Evolutionary conservation across 1,140 invertebrate genomes (phyloP).

Genomic region (Tribolium castaneum): DNA sequence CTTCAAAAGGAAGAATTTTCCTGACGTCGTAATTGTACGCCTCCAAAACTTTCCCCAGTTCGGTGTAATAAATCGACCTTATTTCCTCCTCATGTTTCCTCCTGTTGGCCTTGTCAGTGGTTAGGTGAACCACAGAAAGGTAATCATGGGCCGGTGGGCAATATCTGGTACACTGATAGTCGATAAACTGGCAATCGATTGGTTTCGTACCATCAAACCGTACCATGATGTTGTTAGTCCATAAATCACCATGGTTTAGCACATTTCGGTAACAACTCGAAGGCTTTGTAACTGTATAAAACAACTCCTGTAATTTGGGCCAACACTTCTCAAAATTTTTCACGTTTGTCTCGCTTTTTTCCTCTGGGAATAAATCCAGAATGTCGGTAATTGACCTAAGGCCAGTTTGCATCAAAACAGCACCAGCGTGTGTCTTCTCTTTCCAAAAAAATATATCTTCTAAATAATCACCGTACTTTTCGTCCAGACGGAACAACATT

Average conservation of each 20-base stretch:
- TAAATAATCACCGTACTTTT: conserved; percentile 28
- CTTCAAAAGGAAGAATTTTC: conserved; percentile 39
- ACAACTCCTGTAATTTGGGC: conserved; percentile 14
- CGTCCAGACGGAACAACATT: conserved; percentile 22
- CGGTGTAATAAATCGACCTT: conserved; percentile 61
- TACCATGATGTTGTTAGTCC: conserved; percentile 65
- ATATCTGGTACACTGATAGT: conserved; percentile 68
- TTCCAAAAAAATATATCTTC: background rate
- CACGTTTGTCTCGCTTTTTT: background rate
- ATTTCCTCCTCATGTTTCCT: conserved; percentile 58
- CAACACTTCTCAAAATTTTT: conserved; percentile 15
- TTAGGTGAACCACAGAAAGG: conserved; percentile 62
- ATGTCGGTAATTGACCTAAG: background rate
- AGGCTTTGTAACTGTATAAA: conserved; percentile 17
- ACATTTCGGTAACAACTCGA: conserved; percentile 56
- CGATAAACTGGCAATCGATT: conserved; percentile 64
- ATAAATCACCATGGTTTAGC: conserved; percentile 64
- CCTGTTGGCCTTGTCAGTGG: conserved; percentile 59
- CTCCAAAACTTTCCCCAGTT: conserved; percentile 58
- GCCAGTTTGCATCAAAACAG: background rate
- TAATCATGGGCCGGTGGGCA: conserved; percentile 67
- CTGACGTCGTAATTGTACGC: conserved; percentile 45
- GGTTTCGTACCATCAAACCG: conserved; percentile 65
- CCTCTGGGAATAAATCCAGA: background rate
- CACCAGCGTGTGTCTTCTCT: conserved; percentile 10